Conservation (phyloP, 2,797 vertebrate genomes). For the Microhierax caerulescens region DNA sequence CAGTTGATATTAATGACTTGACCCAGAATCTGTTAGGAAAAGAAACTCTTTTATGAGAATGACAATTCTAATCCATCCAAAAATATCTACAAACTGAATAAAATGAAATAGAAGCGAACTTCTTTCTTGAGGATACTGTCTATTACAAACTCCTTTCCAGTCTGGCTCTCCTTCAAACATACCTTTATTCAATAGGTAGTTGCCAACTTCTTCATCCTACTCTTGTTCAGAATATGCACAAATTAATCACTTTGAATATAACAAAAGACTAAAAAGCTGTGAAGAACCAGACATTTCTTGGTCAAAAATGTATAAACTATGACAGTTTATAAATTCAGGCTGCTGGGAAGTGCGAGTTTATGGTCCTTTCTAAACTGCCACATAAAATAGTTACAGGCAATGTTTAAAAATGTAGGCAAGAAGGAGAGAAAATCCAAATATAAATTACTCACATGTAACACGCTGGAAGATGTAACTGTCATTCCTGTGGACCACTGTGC, state of each 20-base stretch:
- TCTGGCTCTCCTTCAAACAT: neutral
- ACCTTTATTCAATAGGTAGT: neutral
- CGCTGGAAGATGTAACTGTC: neutral
- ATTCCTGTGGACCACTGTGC: neutral
- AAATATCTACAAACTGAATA: neutral
- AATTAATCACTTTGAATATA: neutral
- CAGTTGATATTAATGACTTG: constrained; percentile 21
- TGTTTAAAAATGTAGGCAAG: neutral
- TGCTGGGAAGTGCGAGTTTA: constrained; percentile 5
- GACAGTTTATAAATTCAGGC: neutral
- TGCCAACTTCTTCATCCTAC: neutral
- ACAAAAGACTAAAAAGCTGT: neutral
- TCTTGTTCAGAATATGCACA: neutral
- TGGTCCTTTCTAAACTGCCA: constrained; percentile 15
- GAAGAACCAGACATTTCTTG: constrained; percentile 8
- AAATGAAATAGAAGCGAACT: neutral
- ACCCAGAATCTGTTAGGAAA: neutral
- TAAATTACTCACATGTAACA: neutral
- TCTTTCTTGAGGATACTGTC: neutral
- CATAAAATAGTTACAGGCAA: neutral
- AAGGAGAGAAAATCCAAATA: neutral
- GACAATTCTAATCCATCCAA: neutral
- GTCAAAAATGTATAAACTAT: neutral
- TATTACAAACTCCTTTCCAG: neutral
- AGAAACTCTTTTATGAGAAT: neutral